Percentiles rank a stretch among this genome's conserved stretches.
These are phyloP conservation scores for Nephotettix cincticeps DNA, from an alignment of 1,140 invertebrate species.

Conservation along the genomic window DNA sequence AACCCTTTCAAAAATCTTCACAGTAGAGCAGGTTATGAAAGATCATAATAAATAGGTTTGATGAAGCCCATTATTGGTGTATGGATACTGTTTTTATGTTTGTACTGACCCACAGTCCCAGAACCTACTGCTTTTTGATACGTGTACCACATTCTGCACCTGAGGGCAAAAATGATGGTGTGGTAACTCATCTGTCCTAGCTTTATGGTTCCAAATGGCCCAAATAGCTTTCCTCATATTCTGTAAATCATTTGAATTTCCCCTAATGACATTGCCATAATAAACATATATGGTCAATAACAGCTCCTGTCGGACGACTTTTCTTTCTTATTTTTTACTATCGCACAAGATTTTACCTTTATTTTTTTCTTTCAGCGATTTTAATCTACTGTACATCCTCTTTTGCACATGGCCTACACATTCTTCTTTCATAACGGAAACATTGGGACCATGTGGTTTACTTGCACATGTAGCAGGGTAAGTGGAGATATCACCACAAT, in stretches of 20 bases:
- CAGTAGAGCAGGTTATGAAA: neutral
- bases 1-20: neutral
- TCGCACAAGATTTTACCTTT: neutral
- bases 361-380: neutral
- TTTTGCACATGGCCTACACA: slow-evolving; percentile 39
- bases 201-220: neutral
- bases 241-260: neutral
- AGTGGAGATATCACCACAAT: slow-evolving; percentile 33
- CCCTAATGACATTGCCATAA: neutral
- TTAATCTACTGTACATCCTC: slow-evolving; percentile 37
- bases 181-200: neutral
- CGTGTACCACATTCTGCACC: neutral
- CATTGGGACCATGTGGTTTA: slow-evolving; percentile 34
- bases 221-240: neutral
- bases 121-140: neutral
- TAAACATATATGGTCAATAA: neutral
- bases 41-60: neutral
- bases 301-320: neutral
- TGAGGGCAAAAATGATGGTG: neutral
- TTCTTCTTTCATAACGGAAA: slow-evolving; percentile 36
- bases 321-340: neutral
- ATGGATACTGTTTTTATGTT: neutral
- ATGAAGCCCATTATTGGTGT: neutral
- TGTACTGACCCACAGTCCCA: neutral
- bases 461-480: neutral